Base-by-base conservation (phyloP, 1,140 invertebrate genomes). In the Limonius californicus region DNA sequence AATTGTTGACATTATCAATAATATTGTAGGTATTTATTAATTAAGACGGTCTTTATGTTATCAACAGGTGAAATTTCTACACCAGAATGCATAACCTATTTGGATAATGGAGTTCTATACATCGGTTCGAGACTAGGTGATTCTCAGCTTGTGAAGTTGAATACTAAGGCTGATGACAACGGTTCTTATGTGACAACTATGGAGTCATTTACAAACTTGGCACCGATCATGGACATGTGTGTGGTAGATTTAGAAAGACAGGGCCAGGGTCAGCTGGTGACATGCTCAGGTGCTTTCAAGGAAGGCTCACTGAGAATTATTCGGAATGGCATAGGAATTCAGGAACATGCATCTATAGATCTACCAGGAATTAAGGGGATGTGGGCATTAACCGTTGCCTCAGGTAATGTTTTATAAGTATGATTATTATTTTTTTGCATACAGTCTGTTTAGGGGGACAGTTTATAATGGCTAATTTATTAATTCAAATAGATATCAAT, bases 81-180 rank as follows among this genome's bases (percentile, higher is more conserved):
- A 66, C 95, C 97, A 1, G 96, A 99, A 78, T 97, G 94, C 73
- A 90, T 99, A 73, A 98, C 95, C n/a, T 99, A 99, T 74, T 80
- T 99, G 50, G 97, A 99, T 75, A 99, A 99, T 81, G 95, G 95
- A 42, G 97, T 99, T 19, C 89, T 99, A 53, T 99, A 97, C 77
- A 88, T 99, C 69, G 97, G 97, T 0, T 98, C 96, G 0, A 85
- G 95, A 16, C 81, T 99, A 18, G 97, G 97, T 0, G 97, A 99
- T 79, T 98, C 95, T 0, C 97, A 99, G 65, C 79, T 99, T 1
- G 88, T 99, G 0, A 94, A 95, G 72, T 80, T 99, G 32, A 94
- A 91, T 68, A 87, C 89, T 2, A 87, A 89, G 65, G 80, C 89
- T 0, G 92, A 97, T 77, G 92, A 94, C 47, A 85, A 84, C 72